Conservation (phyloP, 1,140 invertebrate genomes). For the Drosophila chauvacae region DNA sequence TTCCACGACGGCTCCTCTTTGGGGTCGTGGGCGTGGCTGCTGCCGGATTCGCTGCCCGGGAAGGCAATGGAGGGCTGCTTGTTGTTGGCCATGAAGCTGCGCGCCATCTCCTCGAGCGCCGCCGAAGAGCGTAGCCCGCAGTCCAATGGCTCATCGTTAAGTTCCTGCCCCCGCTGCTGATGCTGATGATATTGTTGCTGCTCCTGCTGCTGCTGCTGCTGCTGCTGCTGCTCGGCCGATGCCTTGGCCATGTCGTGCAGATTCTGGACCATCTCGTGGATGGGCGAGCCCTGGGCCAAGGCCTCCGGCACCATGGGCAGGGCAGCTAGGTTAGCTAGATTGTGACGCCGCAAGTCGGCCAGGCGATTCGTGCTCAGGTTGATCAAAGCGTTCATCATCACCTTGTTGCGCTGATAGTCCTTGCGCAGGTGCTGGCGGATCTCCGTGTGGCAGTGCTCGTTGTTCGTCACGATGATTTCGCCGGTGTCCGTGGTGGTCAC, state of each 20-base stretch:
- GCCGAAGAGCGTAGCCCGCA: constrained; percentile 63
- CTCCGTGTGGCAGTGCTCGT: constrained; percentile 84
- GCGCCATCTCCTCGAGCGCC: constrained; percentile 66
- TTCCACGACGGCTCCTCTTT: constrained; percentile 68
- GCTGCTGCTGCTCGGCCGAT: constrained; percentile 61
- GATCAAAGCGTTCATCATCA: constrained; percentile 83
- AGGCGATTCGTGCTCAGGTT: constrained; percentile 69
- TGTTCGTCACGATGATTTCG: constrained; percentile 84
- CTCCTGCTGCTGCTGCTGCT: constrained; percentile 48
- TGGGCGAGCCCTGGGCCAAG: constrained; percentile 55
- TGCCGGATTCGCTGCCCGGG: constrained; percentile 30
- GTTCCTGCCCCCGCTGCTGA: constrained; percentile 50
- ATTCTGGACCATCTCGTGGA: constrained; percentile 73
- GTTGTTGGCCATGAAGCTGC: constrained; percentile 57
- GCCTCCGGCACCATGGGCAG: constrained; percentile 55
- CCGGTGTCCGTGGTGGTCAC: constrained; percentile 84
- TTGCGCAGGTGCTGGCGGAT: constrained; percentile 84
- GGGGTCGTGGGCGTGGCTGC: constrained; percentile 39
- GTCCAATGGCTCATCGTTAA: constrained; percentile 63
- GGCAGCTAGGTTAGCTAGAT: constrained; percentile 31
- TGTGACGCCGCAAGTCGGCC: constrained; percentile 59
- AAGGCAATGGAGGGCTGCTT: constrained; percentile 40
- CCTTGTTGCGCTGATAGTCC: constrained; percentile 84
- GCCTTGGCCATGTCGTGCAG: constrained; percentile 73
- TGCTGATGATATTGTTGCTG: constrained; percentile 51